Evolutionary conservation across 2,113 vertebrate genomes (phyloP).

Genomic region (Amphilophus citrinellus): DNA sequence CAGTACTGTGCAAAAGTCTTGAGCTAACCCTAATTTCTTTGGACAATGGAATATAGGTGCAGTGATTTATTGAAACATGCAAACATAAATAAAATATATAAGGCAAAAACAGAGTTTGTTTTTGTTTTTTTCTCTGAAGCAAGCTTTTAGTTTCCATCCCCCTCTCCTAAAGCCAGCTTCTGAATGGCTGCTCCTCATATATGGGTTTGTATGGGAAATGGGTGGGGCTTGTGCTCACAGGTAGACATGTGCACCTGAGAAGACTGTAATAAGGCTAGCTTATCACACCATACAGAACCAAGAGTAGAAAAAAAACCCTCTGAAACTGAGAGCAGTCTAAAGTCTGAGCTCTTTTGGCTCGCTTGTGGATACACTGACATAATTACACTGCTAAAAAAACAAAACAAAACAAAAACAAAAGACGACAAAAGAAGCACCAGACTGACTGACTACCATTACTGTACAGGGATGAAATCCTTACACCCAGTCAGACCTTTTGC

Average conservation of each 20-base stretch:
- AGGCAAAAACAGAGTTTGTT: no score
- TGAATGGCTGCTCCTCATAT: background rate
- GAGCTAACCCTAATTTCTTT: background rate
- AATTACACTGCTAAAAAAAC: background rate
- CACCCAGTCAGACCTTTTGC: background rate
- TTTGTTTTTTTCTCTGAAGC: background rate
- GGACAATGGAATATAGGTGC: background rate
- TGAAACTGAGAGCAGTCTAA: background rate
- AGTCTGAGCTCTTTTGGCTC: background rate
- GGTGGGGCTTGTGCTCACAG: background rate
- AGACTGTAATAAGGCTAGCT: background rate
- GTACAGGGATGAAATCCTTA: background rate
- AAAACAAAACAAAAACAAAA: no score
- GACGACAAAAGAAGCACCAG: no score
- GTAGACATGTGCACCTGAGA: background rate
- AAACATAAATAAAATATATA: no score
- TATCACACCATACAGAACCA: rapidly evolving
- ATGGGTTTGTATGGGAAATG: background rate
- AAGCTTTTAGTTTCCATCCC: background rate
- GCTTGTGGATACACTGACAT: background rate
- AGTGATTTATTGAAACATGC: background rate
- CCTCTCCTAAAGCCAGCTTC: background rate
- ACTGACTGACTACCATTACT: no score
- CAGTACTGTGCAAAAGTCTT: background rate
- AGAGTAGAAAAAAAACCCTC: background rate